Evolutionary conservation across 2,888 invertebrate genomes (phyloP).

Genomic region (Spodoptera littoralis): DNA sequence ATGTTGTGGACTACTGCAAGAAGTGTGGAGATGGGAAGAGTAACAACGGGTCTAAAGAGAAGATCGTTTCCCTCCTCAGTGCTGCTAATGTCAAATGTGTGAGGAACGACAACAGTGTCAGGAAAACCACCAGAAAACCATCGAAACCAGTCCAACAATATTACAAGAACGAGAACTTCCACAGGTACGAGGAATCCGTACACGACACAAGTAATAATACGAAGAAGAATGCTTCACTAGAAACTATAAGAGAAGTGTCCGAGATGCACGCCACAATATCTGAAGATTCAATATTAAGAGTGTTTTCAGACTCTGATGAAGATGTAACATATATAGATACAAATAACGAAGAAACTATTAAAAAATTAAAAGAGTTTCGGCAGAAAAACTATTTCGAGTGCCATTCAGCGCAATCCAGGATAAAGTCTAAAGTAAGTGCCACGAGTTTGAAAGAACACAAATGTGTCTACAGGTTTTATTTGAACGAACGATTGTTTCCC

Average conservation of each 20-base stretch:
- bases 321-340: slow-evolving; percentile 62
- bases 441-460: slow-evolving; percentile 75
- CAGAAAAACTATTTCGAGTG: slow-evolving; percentile 90
- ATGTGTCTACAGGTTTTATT: slow-evolving; percentile 87
- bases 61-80: slow-evolving; percentile 32
- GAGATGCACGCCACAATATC: slow-evolving; percentile 57
- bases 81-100: slow-evolving; percentile 44
- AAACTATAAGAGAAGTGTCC: slow-evolving; percentile 75
- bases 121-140: slow-evolving; percentile 30
- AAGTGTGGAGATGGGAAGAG: slow-evolving; percentile 71
- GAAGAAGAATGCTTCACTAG: slow-evolving; percentile 65
- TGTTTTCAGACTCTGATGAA: slow-evolving; percentile 65
- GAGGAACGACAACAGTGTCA: slow-evolving; percentile 47
- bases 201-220: slow-evolving; percentile 54
- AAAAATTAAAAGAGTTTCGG: slow-evolving; percentile 83
- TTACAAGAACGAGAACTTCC: slow-evolving; percentile 80
- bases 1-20: slow-evolving; percentile 58
- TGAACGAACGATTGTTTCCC: slow-evolving; percentile 89
- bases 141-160: slow-evolving; percentile 68
- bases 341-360: slow-evolving; percentile 63
- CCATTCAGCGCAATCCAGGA: slow-evolving; percentile 84
- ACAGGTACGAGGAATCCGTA: slow-evolving; percentile 67
- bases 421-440: slow-evolving; percentile 64
- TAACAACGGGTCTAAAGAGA: slow-evolving; percentile 6
- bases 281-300: slow-evolving; percentile 58